phyloP scores from a whole-genome alignment of 2,113 vertebrate species.

The Axis porcinus region DNA sequence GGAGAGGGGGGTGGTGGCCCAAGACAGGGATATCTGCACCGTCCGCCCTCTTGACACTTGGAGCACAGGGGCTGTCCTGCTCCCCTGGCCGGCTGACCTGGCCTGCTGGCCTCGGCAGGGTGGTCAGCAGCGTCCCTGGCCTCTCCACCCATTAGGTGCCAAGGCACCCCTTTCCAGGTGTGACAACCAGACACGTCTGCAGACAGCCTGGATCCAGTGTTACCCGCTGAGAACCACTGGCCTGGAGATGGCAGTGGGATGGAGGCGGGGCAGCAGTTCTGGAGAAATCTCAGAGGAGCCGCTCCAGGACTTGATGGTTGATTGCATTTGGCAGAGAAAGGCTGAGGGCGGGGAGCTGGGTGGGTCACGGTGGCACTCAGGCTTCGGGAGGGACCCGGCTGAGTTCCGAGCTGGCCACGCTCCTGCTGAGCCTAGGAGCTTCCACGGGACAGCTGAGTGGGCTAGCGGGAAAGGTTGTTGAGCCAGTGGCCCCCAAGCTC shows the following conservation, averaged over 20 bases:
- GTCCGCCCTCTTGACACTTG: accelerated
- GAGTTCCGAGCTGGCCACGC: accelerated
- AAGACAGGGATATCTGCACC: accelerated
- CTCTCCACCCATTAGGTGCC: accelerated
- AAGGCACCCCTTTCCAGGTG: neutral
- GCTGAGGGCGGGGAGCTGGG: neutral
- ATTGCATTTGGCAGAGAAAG: neutral
- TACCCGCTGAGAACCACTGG: neutral
- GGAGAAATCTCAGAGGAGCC: neutral
- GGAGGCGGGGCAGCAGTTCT: neutral
- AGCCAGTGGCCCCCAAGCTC: neutral
- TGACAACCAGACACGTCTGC: neutral
- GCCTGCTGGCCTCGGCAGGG: neutral
- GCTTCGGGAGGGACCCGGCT: accelerated
- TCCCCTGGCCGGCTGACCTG: neutral
- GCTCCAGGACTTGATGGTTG: too few species aligned
- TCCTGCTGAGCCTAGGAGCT: accelerated
- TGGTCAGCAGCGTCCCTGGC: neutral
- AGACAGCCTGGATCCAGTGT: accelerated
- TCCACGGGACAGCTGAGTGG: neutral
- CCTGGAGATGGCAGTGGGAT: accelerated
- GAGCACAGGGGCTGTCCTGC: neutral
- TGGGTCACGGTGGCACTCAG: accelerated
- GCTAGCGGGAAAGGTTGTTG: too few species aligned
- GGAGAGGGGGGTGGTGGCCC: neutral